These are phyloP conservation scores for Ginglymostoma cirratum DNA, from an alignment of 2,113 vertebrate species.

Conservation along the genomic window DNA sequence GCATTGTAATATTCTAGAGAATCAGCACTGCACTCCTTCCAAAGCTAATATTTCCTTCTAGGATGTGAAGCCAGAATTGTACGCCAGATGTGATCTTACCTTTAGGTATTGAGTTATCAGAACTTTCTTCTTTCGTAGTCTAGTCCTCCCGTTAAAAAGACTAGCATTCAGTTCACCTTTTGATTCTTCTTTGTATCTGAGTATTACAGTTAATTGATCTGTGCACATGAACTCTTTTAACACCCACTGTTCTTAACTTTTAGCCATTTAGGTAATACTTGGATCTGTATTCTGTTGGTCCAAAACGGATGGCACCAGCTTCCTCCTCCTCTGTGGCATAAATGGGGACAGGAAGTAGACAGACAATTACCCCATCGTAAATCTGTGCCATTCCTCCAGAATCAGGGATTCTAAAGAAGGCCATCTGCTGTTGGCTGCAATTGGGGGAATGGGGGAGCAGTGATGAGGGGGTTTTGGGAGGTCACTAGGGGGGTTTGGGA, in stretches of 20 bases:
- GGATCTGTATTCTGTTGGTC: neutral
- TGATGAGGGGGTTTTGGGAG: too few relatives aligned
- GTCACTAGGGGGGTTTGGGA: too few relatives aligned
- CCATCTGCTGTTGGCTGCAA: neutral
- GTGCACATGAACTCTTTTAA: neutral
- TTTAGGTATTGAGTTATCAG: neutral
- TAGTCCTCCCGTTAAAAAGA: neutral
- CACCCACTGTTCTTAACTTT: neutral
- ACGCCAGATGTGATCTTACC: neutral
- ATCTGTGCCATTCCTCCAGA: neutral
- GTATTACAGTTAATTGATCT: neutral
- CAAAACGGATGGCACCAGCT: neutral
- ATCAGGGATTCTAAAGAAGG: neutral
- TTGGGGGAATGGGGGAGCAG: neutral
- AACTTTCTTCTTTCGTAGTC: neutral
- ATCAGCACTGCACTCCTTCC: neutral
- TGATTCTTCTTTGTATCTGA: neutral
- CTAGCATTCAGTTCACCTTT: neutral
- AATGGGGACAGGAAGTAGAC: neutral
- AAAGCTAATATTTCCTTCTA: neutral
- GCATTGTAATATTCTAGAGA: neutral
- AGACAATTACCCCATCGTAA: neutral
- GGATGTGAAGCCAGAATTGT: neutral
- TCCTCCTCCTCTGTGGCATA: neutral
- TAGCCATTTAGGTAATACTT: neutral